Percentiles rank a stretch among this genome's conserved stretches.
Conservation (phyloP, 1,140 invertebrate species). For the Papilio dardanus region DNA sequence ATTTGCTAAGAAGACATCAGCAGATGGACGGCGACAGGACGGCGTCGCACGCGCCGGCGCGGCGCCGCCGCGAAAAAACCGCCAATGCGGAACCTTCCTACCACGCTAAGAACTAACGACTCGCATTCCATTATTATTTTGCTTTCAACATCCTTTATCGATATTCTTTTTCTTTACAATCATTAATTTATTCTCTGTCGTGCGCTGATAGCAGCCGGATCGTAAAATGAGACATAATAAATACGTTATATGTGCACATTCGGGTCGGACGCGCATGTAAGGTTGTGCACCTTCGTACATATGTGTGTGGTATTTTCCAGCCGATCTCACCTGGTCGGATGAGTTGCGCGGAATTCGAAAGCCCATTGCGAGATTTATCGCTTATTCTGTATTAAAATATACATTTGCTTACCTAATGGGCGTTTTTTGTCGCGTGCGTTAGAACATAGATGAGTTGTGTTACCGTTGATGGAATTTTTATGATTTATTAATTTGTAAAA, state of each 20-base stretch:
- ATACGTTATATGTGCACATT: conserved; percentile 54
- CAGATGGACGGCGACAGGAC: not conserved
- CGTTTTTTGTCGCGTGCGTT: conserved; percentile 77
- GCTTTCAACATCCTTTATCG: conserved; percentile 44
- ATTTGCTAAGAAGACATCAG: not conserved
- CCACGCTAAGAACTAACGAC: conserved; percentile 56
- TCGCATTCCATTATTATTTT: conserved; percentile 61
- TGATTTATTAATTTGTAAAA: conserved; percentile 60
- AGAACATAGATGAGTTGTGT: conserved; percentile 58
- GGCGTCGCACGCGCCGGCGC: conserved; percentile 13
- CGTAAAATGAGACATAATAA: conserved; percentile 49
- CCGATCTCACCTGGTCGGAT: conserved; percentile 79
- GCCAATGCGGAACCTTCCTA: conserved; percentile 57
- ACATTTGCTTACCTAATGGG: conserved; percentile 77
- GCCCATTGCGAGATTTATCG: conserved; percentile 81
- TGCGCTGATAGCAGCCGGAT: conserved; percentile 32
- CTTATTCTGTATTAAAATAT: conserved; percentile 80
- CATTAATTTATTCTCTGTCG: conserved; percentile 26
- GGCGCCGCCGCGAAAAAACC: conserved; percentile 53
- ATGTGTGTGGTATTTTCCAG: conserved; percentile 77
- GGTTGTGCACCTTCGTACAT: conserved; percentile 58
- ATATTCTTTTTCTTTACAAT: conserved; percentile 30
- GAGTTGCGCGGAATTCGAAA: conserved; percentile 81
- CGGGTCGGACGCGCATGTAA: conserved; percentile 62
- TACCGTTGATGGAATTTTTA: conserved; percentile 66